Evolutionary conservation across 1,140 invertebrate genomes (phyloP), one percentile per base, ranked within the genome.

Genomic region (Schlechtendalia chinensis): DNA sequence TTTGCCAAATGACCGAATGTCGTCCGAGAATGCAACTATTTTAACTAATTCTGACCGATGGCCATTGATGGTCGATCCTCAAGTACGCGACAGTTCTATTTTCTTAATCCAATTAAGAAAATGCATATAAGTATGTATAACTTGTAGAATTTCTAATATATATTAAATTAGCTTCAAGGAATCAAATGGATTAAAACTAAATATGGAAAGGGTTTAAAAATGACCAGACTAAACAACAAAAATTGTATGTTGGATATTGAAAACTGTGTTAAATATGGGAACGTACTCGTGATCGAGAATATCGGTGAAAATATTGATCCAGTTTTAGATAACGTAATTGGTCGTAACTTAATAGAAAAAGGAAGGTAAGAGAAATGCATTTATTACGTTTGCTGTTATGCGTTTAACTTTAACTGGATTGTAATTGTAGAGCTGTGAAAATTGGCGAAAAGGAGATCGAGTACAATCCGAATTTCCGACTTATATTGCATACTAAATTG

Each of bases 61-160:
- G 95, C 96, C 96, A 0, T 87, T 98, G 0, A 96, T 98, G 89
- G 97, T 98, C 82, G 96, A 98, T 88, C 96, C 96, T 5, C 94
- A 95, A 84, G 86, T 89, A 87, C 11, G 5, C 16, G 16, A 1
- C 1, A 32, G 81, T 39, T 29, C 59, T 16, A 77, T 81, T 56
- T 56, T 56, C 14, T 3, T 14, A 75, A n/a, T n/a, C n/a, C n/a
- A n/a, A n/a, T n/a, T n/a, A n/a, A 47, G 1, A 24, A 54, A 24
- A 32, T 53, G 61, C 29, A 12, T 16, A 82, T 19, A 32, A n/a
- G 47, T 56, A 45, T 61, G 10, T 4, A 59, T 54, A 61, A 22
- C 65, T 14, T 12, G 47, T 50, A 50, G 12, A 3, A 27, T 2
- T n/a, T 19, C 17, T 53, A 80, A 81, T n/a, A n/a, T n/a, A n/a